These are phyloP conservation scores for Odontesthes bonariensis DNA, from an alignment of 2,113 vertebrate species.

Conservation along the genomic window DNA sequence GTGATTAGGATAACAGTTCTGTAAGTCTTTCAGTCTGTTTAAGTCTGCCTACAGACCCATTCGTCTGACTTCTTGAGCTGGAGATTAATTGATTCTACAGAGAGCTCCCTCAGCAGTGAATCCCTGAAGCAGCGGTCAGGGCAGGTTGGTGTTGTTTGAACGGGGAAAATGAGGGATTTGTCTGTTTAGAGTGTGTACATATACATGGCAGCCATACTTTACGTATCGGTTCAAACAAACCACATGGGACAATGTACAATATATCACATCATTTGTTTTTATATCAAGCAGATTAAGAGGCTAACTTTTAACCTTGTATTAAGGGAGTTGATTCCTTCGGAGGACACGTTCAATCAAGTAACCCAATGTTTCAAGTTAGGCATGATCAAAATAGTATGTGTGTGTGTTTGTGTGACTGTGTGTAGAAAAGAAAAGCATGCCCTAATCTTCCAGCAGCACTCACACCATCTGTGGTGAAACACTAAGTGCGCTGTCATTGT, in stretches of 20 bases:
- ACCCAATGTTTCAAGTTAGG: conserved; percentile 53
- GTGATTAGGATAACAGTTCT: conserved; percentile 61
- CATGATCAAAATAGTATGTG: conserved; percentile 21
- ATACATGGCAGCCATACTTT: background rate
- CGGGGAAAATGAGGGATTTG: conserved; percentile 39
- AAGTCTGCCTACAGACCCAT: conserved; percentile 60
- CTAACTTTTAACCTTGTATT: conserved; percentile 42
- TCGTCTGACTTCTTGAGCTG: conserved; percentile 44
- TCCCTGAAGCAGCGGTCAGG: conserved; percentile 33
- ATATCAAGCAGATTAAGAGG: conserved; percentile 18
- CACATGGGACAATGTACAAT: background rate
- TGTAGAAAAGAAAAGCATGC: conserved; percentile 41
- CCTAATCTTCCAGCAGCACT: conserved; percentile 58
- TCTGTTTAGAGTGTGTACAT: conserved; percentile 23
- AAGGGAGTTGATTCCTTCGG: conserved; percentile 31
- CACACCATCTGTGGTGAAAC: conserved; percentile 43
- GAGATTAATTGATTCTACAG: conserved; percentile 72
- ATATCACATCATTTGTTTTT: conserved; percentile 6
- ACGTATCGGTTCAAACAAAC: background rate
- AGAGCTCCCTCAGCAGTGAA: conserved; percentile 48
- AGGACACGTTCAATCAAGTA: conserved; percentile 34
- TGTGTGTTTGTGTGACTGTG: conserved; percentile 18
- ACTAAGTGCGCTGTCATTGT: conserved; percentile 34
- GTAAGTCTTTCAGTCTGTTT: conserved; percentile 45
- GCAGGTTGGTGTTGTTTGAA: conserved; percentile 55